Conservation (phyloP, 1,140 invertebrate genomes). For the Bactericera cockerelli region DNA sequence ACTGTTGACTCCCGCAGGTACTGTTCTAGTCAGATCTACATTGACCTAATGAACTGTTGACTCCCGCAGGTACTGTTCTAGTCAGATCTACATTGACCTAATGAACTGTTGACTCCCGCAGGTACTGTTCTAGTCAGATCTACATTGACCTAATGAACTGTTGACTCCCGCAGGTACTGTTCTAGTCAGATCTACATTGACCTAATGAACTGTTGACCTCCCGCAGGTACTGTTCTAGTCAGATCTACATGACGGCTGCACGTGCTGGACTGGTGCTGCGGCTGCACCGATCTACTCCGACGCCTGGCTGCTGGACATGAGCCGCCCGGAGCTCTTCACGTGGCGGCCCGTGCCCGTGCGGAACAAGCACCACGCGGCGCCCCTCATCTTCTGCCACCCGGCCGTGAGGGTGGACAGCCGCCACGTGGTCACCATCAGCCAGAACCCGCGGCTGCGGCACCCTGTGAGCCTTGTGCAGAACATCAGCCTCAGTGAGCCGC, state of each 20-base stretch:
- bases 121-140: too few relatives aligned
- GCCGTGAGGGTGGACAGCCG: not conserved
- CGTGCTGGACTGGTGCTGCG: conserved; percentile 45
- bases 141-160: too few relatives aligned
- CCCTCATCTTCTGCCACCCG: conserved; percentile 32
- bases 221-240: conserved; percentile 37
- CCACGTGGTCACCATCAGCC: conserved; percentile 2
- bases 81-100: conserved; percentile 27
- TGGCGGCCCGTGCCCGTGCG: conserved; percentile 65
- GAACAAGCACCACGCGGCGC: conserved; percentile 58
- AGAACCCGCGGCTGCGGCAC: not conserved
- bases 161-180: too few relatives aligned
- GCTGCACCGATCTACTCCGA: conserved; percentile 51
- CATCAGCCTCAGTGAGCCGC: not conserved
- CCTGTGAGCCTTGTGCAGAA: not conserved
- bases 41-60: too few relatives aligned
- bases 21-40: too few relatives aligned
- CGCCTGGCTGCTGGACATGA: conserved; percentile 49
- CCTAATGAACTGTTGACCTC: too few relatives aligned
- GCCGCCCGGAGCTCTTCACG: conserved; percentile 40
- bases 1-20: too few relatives aligned
- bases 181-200: too few relatives aligned
- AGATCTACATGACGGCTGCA: conserved; percentile 43
- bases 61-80: conserved; percentile 27
- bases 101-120: too few relatives aligned